Conservation (phyloP, 92 coral and sea anemone species). For the Phenganax marumi region DNA sequence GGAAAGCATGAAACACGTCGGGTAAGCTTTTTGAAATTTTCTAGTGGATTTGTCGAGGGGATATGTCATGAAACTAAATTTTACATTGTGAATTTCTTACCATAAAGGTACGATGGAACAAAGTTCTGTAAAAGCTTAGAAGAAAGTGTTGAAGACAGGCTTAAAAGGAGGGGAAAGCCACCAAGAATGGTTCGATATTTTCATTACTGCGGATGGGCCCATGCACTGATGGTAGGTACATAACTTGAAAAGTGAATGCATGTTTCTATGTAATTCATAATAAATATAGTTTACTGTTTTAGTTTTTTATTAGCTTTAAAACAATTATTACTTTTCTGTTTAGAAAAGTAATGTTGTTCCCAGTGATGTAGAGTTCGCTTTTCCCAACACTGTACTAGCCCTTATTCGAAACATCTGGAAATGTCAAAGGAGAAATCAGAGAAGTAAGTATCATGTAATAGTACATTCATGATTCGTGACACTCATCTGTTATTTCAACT, state of each 20-base stretch:
- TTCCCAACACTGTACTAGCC: constrained; percentile 41
- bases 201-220: constrained; percentile 57
- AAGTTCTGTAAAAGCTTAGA: constrained; percentile 32
- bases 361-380: constrained; percentile 29
- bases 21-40: not conserved
- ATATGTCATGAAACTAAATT: not conserved
- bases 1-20: not conserved
- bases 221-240: constrained; percentile 55
- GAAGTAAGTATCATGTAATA: too few relatives aligned
- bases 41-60: too few relatives aligned
- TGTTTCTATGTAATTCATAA: too few relatives aligned
- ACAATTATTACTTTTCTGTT: not conserved
- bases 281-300: too few relatives aligned
- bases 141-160: constrained; percentile 36
- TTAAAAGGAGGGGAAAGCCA: constrained; percentile 43
- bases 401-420: constrained; percentile 52
- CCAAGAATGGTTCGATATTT: constrained; percentile 47
- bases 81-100: constrained; percentile 12
- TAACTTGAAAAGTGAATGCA: too few relatives aligned
- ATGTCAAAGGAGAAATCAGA: constrained; percentile 60
- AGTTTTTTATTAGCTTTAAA: not conserved
- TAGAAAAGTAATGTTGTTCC: constrained; percentile 52
- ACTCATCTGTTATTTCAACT: too few relatives aligned
- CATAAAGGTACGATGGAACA: constrained; percentile 50
- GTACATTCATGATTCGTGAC: too few relatives aligned